These are phyloP conservation scores for Eremophila alpestris DNA, from an alignment of 2,797 vertebrate genomes.

Conservation along the genomic window DNA sequence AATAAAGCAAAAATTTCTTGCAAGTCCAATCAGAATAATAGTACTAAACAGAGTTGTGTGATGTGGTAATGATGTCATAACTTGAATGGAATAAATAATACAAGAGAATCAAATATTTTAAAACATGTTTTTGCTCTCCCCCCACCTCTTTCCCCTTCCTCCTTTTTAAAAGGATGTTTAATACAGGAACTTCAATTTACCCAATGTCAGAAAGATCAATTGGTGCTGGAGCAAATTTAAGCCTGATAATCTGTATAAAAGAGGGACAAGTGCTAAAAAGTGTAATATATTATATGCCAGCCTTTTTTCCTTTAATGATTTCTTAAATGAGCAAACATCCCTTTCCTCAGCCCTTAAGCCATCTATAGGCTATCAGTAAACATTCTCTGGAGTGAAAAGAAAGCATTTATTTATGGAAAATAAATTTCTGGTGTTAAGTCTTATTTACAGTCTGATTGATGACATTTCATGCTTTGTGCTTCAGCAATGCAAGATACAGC, in stretches of 20 bases:
- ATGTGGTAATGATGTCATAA: neutral
- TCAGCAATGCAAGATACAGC: neutral
- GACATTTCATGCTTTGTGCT: neutral
- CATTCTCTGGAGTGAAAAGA: neutral
- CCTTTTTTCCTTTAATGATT: neutral
- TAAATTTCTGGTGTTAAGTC: neutral
- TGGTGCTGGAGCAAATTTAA: neutral
- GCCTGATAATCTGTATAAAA: neutral
- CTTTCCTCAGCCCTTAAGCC: neutral
- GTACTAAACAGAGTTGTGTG: neutral
- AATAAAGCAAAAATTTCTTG: neutral
- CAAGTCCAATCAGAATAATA: neutral
- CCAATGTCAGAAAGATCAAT: neutral
- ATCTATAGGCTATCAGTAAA: neutral
- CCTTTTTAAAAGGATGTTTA: neutral
- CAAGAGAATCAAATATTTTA: neutral
- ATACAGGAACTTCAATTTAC: neutral
- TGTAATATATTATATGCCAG: neutral
- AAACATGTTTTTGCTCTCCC: neutral
- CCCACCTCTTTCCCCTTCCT: accelerated
- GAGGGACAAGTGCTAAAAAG: neutral
- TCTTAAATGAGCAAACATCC: neutral
- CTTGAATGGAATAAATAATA: neutral
- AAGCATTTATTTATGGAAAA: neutral
- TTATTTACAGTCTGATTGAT: neutral